Percentiles rank a stretch among this genome's conserved stretches.
These are phyloP conservation scores for Phyllotreta cruciferae DNA, from an alignment of 2,888 invertebrate species.

Conservation along the genomic window DNA sequence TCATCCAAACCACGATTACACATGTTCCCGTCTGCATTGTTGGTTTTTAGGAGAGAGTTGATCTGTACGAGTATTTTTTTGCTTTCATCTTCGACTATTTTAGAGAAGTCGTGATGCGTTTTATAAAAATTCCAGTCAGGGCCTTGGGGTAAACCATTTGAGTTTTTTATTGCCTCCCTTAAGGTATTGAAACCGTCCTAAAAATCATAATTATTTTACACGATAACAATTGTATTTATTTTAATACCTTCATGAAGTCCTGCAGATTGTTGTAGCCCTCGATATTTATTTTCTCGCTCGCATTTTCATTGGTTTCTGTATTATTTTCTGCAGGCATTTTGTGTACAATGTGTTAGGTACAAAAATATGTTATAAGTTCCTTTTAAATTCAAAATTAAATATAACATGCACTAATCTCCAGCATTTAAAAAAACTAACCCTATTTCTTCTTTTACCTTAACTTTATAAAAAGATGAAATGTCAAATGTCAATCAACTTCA, in stretches of 20 bases:
- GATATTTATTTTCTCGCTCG: not conserved
- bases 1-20: slow-evolving; percentile 67
- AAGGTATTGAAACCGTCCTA: slow-evolving; percentile 73
- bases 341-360: not conserved
- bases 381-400: no score
- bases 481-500: no score
- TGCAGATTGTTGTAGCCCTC: slow-evolving; percentile 23
- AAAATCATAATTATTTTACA: slow-evolving; percentile 42
- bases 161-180: slow-evolving; percentile 71
- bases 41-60: slow-evolving; percentile 64
- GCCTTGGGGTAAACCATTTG: slow-evolving; percentile 76
- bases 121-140: slow-evolving; percentile 76
- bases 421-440: no score
- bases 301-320: not conserved
- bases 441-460: no score
- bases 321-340: slow-evolving; percentile 8
- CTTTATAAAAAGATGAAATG: no score
- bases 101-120: slow-evolving; percentile 77
- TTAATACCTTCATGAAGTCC: slow-evolving; percentile 10
- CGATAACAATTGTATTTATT: not conserved
- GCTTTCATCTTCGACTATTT: slow-evolving; percentile 69
- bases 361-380: no score
- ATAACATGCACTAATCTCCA: no score
- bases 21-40: slow-evolving; percentile 67
- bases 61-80: slow-evolving; percentile 69